Percentiles rank a stretch among this genome's conserved stretches.
Conservation (phyloP, 2,888 invertebrate species). For the Torymus auratus region DNA sequence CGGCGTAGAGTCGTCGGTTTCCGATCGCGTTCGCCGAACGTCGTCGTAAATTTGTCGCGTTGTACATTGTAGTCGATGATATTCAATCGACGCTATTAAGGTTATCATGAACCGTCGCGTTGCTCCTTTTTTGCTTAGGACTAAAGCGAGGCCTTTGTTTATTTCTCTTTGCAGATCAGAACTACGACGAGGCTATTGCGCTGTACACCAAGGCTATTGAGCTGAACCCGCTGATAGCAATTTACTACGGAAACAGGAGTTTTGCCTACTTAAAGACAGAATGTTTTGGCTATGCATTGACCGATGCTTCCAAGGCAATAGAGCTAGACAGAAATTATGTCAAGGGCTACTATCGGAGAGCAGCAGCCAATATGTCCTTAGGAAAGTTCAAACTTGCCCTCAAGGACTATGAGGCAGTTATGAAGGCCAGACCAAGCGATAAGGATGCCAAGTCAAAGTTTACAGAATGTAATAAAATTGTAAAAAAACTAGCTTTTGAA, state of each 20-base stretch:
- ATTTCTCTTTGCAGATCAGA: conserved; percentile 84
- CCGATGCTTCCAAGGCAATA: conserved; percentile 94
- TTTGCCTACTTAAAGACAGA: conserved; percentile 96
- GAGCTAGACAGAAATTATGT: conserved; percentile 92
- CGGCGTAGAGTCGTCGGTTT: no score
- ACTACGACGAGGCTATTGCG: conserved; percentile 93
- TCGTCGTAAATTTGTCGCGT: no score
- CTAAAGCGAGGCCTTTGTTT: background rate
- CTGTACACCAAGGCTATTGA: conserved; percentile 93
- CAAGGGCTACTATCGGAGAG: conserved; percentile 98
- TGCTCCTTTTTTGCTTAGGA: background rate
- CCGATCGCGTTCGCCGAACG: no score
- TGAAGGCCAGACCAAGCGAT: conserved; percentile 94
- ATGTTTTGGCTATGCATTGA: conserved; percentile 95
- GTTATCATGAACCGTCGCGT: background rate
- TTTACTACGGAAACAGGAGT: conserved; percentile 96
- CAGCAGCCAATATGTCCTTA: conserved; percentile 97
- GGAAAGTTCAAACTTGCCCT: conserved; percentile 98
- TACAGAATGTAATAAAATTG: conserved; percentile 96
- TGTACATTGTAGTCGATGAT: no score
- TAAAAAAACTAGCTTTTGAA: conserved; percentile 95
- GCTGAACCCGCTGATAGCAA: conserved; percentile 88
- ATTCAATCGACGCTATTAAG: background rate
- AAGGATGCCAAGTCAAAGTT: conserved; percentile 95
- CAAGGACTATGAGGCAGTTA: conserved; percentile 97